Evolutionary conservation across 2,888 invertebrate genomes (phyloP), one percentile per base, ranked within the genome.

Genomic region (Aphidoletes aphidimyza): DNA sequence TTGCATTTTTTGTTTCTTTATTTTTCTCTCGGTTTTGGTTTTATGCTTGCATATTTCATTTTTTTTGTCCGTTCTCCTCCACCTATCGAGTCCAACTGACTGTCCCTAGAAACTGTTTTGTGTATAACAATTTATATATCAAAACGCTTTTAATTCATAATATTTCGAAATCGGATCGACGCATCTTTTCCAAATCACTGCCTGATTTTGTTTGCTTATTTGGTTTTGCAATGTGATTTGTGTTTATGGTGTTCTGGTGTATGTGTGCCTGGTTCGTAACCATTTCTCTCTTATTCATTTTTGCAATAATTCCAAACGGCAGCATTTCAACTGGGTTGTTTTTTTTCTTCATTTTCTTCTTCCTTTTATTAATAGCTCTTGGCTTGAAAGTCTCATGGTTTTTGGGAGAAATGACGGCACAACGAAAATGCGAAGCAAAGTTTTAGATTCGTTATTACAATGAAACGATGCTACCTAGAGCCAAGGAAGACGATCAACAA

Each of bases 371-470:
- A 69, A 69, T 30, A 30, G 69, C 69, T 30, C 30, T 30, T 69
- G 34, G 69, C 17, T 69, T 30, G 69, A 69, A 69, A 69, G 6
- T 42, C 42, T 14, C 8, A 42, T 42, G 42, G 8, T 69, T 34
- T 0, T 17, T 26, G 69, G 2, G 17, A 47, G 30, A 69, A 69
- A 34, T 69, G 2, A 69, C 2, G 5, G 69, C 3, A 14, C 0
- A 14, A 34, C 54, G 34, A 54, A 22, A 22, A 30, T 30, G 34
- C 30, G n/a, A 30, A 30, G 69, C 30, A 34, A 69, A 30, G 69
- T 69, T 69, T 69, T 17, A 30, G 34, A 69, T 69, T 69, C n/a
- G 54, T 69, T 30, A 69, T 69, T 9, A 69, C 34, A 11, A 69
- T 14, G 69, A 30, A 69, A 34, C 11, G 2, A 30, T 30, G 34